phyloP scores from a whole-genome alignment of 1,140 invertebrate genomes.

The Drosophila lacertosa region DNA sequence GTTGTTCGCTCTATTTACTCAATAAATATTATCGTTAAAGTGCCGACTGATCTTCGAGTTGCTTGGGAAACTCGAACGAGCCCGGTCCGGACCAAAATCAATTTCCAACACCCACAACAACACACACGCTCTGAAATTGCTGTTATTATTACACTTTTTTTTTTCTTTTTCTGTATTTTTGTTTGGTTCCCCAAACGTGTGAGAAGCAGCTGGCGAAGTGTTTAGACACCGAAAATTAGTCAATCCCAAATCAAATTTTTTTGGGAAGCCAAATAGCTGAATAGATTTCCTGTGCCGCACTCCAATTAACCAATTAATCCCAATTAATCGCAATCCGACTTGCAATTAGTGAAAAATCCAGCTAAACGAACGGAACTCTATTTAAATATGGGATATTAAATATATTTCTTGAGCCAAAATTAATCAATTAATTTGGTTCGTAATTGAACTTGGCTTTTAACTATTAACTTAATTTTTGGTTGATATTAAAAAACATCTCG shows the following conservation, averaged over 20 bases:
- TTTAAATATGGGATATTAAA: not conserved
- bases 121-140: constrained; percentile 14
- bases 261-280: constrained; percentile 25
- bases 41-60: constrained; percentile 5
- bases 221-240: constrained; percentile 47
- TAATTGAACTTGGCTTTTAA: too few species aligned
- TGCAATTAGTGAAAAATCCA: constrained; percentile 3
- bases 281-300: constrained; percentile 45
- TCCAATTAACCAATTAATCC: constrained; percentile 29
- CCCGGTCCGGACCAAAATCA: constrained; percentile 11
- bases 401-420: too few species aligned
- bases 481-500: too few species aligned
- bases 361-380: not conserved
- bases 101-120: constrained; percentile 38
- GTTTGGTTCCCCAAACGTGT: constrained; percentile 19
- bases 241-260: constrained; percentile 35
- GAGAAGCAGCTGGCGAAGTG: constrained; percentile 37
- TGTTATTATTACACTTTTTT: constrained; percentile 47
- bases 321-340: too few species aligned
- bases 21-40: constrained; percentile 45
- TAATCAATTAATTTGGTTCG: too few species aligned
- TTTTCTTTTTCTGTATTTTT: constrained; percentile 12
- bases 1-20: constrained; percentile 57
- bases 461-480: too few species aligned
- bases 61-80: constrained; percentile 37